Percentiles rank a stretch among this genome's conserved stretches.
Evolutionary conservation across 2,888 invertebrate genomes (phyloP).

Genomic region (Peribatodes rhomboidaria): DNA sequence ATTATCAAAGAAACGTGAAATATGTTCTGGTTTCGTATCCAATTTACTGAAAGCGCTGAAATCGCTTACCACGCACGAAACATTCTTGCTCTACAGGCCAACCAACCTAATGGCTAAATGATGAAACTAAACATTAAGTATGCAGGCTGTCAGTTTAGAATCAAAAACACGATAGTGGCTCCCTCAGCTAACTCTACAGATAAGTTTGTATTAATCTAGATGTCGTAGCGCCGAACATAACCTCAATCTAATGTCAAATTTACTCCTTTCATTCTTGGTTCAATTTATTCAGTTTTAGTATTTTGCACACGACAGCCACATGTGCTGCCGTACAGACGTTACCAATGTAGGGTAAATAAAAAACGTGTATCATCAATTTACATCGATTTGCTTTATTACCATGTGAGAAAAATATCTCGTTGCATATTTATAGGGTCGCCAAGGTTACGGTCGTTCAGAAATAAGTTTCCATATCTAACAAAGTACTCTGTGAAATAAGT

Average conservation of each 20-base stretch:
- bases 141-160: background rate
- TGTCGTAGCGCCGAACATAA: constrained; percentile 28
- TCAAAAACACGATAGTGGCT: background rate
- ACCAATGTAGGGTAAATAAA: background rate
- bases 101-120: background rate
- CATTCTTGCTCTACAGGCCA: background rate
- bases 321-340: constrained; percentile 28
- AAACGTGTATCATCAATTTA: background rate
- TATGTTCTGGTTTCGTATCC: background rate
- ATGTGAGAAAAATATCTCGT: background rate
- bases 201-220: background rate
- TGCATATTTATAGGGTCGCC: constrained; percentile 45
- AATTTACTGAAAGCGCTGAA: constrained; percentile 30
- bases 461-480: no score
- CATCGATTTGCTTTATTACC: background rate
- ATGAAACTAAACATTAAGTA: background rate
- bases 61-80: constrained; percentile 16
- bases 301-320: constrained; percentile 18
- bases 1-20: no score
- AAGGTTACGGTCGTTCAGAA: constrained; percentile 51
- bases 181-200: background rate
- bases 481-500: no score
- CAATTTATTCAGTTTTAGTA: constrained; percentile 5
- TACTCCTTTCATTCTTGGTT: constrained; percentile 5
- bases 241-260: constrained; percentile 34